phyloP scores from a whole-genome alignment of 2,888 invertebrate species.

The Lepidocyrtoides sp. region DNA sequence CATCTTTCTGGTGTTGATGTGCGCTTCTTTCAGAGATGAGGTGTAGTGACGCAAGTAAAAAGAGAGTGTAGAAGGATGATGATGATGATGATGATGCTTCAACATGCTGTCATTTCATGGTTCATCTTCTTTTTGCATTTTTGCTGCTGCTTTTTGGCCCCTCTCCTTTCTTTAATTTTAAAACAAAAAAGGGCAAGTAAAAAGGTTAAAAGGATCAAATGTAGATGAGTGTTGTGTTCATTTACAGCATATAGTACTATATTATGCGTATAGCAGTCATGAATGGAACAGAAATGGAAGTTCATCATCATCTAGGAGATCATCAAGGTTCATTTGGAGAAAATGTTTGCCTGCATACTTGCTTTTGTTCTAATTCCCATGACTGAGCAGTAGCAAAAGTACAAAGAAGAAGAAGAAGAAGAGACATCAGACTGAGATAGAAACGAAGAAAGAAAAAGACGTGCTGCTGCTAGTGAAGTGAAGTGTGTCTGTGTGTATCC shows the following conservation, averaged over 20 bases:
- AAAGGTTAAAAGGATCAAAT: constrained; percentile 35
- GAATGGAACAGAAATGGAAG: constrained; percentile 35
- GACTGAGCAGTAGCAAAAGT: constrained; percentile 36
- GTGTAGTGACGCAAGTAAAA: constrained; percentile 67
- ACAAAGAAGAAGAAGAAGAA: constrained; percentile 12
- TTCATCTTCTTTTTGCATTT: background rate
- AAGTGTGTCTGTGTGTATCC: constrained; percentile 13
- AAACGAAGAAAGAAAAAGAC: constrained; percentile 31
- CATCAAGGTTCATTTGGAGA: constrained; percentile 78
- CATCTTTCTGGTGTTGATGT: background rate
- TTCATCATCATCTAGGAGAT: constrained; percentile 69
- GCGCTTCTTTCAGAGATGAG: background rate
- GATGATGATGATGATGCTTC: no score
- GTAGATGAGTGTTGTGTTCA: background rate
- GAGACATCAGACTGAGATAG: constrained; percentile 13
- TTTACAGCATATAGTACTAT: background rate
- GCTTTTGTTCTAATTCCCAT: constrained; percentile 69
- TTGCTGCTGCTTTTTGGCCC: background rate
- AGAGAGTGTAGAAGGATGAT: background rate
- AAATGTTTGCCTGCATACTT: constrained; percentile 49
- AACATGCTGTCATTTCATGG: constrained; percentile 39
- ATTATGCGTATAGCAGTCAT: background rate
- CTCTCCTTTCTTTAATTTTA: constrained; percentile 58
- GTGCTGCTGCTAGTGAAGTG: constrained; percentile 52
- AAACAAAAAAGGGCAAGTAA: constrained; percentile 37